These are phyloP conservation scores for Prietella phreatophila DNA, from an alignment of 2,113 vertebrate species.

Conservation along the genomic window DNA sequence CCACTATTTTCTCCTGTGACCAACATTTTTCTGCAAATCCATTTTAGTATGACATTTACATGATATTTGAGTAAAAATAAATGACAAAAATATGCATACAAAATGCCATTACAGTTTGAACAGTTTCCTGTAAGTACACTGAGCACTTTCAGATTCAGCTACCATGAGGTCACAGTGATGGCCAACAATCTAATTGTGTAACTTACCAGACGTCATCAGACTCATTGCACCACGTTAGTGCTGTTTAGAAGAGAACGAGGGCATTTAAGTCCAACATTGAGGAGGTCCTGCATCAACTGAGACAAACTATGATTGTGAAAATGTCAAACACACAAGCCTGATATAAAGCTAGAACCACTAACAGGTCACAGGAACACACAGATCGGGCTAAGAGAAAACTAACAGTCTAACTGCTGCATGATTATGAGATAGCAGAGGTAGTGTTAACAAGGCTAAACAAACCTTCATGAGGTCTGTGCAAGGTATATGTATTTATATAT, in stretches of 20 bases:
- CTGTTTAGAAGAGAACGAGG: not conserved
- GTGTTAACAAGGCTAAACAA: conserved; percentile 38
- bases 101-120: conserved; percentile 27
- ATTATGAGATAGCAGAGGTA: conserved; percentile 52
- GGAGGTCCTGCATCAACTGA: not conserved
- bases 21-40: not conserved
- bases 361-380: not conserved
- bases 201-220: not conserved
- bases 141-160: conserved; percentile 19
- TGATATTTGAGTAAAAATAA: conserved; percentile 59
- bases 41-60: conserved; percentile 14
- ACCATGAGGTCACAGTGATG: conserved; percentile 42
- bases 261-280: conserved; percentile 22
- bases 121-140: conserved; percentile 2
- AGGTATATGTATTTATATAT: not conserved
- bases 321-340: not conserved
- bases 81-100: conserved; percentile 58
- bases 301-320: too few relatives aligned
- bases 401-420: conserved; percentile 35
- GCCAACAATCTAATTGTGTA: not conserved
- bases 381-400: conserved; percentile 7
- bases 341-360: not conserved
- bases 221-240: not conserved
- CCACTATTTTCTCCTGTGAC: not conserved
- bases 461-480: conserved; percentile 1